These are phyloP conservation scores for Enteromius unitaeniatus DNA, from an alignment of 2,797 vertebrate species.

Conservation along the genomic window DNA sequence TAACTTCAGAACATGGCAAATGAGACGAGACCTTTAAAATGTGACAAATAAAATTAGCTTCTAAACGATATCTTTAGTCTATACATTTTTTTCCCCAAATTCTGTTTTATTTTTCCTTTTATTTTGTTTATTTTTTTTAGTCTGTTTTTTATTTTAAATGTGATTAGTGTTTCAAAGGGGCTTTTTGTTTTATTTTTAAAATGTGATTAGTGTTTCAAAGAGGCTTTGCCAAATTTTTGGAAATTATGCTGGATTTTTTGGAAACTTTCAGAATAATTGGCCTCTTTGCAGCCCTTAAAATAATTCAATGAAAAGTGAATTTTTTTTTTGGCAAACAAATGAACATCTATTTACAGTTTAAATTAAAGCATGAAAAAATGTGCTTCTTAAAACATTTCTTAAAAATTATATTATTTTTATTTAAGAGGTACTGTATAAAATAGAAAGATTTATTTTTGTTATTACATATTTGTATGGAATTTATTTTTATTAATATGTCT, in stretches of 20 bases:
- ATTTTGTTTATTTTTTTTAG: not conserved
- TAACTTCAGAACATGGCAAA: not conserved
- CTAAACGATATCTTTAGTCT: too few species aligned
- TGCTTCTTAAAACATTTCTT: not conserved
- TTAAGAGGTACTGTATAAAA: not conserved
- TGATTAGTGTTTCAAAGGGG: not conserved
- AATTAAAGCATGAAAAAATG: not conserved
- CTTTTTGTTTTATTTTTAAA: not conserved
- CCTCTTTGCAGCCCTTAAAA: not conserved
- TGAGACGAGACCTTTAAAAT: not conserved
- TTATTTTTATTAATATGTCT: not conserved
- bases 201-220: not conserved
- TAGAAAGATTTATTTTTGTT: not conserved
- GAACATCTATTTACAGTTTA: not conserved
- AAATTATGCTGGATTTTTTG: too few species aligned
- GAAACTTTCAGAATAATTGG: not conserved
- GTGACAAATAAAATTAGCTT: not conserved
- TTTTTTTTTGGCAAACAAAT: not conserved
- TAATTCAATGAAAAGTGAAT: not conserved
- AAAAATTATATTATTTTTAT: not conserved
- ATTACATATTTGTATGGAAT: not conserved
- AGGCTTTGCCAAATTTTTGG: too few species aligned
- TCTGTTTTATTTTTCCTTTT: not conserved
- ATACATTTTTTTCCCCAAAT: not conserved
- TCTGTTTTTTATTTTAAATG: not conserved